These are phyloP conservation scores for Cervus canadensis DNA, from an alignment of 2,113 vertebrate genomes.

Conservation along the genomic window DNA sequence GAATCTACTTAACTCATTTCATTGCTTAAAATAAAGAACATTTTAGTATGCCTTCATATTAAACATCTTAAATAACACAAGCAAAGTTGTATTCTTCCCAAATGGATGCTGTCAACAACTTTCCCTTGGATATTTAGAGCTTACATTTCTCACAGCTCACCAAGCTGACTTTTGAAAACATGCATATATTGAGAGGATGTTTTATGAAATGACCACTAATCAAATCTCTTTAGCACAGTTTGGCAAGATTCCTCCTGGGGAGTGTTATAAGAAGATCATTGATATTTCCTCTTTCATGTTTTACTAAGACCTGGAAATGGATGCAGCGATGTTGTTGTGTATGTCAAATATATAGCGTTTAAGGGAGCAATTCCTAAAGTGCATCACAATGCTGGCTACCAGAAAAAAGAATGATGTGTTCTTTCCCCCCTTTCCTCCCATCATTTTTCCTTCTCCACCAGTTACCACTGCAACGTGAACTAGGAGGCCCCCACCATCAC, in stretches of 20 bases:
- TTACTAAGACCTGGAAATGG: not conserved
- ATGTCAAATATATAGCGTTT: not conserved
- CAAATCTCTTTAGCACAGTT: not conserved
- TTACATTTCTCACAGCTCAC: not conserved
- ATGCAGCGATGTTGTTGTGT: not conserved
- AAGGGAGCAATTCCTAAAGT: not conserved
- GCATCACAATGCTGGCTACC: not conserved
- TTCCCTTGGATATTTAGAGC: not conserved
- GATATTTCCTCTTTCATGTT: not conserved
- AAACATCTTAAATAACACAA: not conserved
- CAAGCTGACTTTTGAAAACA: constrained; percentile 14
- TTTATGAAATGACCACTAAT: not conserved
- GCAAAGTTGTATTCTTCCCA: constrained; percentile 12
- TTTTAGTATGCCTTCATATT: not conserved
- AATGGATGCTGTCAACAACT: not conserved
- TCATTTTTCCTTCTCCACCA: not conserved
- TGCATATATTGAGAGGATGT: not conserved
- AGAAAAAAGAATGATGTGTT: not conserved
- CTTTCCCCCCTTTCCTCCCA: not conserved
- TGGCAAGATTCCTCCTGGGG: not conserved
- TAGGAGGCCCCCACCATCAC: not conserved
- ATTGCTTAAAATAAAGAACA: constrained; percentile 56
- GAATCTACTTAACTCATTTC: constrained; percentile 66
- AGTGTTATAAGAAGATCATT: not conserved
- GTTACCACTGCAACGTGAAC: not conserved